Percentiles rank a stretch among this genome's conserved stretches.
phyloP scores from a whole-genome alignment of 2,888 invertebrate genomes.

The Nephrotoma flavescens region DNA sequence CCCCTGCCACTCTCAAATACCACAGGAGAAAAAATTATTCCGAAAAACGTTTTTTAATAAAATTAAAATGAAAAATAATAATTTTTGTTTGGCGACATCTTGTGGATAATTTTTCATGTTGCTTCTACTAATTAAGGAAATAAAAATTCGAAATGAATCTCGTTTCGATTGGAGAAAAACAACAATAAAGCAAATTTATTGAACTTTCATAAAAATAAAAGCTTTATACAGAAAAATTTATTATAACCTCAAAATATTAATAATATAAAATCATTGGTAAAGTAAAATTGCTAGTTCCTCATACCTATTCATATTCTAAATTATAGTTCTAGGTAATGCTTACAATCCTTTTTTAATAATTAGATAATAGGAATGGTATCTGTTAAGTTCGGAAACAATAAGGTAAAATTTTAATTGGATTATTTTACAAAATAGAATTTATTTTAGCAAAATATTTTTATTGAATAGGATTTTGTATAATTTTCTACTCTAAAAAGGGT shows the following conservation, averaged over 20 bases:
- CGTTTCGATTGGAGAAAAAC: background rate
- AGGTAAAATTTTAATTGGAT: background rate
- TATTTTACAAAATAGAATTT: background rate
- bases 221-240: background rate
- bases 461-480: background rate
- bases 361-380: background rate
- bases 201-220: background rate
- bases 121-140: background rate
- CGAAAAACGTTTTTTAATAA: background rate
- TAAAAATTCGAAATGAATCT: background rate
- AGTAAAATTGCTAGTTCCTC: background rate
- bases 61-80: background rate
- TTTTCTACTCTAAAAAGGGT: background rate
- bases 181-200: background rate
- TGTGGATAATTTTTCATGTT: background rate
- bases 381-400: background rate
- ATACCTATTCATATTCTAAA: background rate
- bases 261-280: too few relatives aligned
- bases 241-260: background rate
- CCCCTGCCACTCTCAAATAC: background rate
- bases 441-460: background rate
- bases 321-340: background rate
- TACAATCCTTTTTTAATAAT: background rate
- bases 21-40: background rate
- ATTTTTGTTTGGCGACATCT: background rate